Base-by-base conservation (phyloP, 2,113 vertebrate species). In the Colistium nudipinnis region DNA sequence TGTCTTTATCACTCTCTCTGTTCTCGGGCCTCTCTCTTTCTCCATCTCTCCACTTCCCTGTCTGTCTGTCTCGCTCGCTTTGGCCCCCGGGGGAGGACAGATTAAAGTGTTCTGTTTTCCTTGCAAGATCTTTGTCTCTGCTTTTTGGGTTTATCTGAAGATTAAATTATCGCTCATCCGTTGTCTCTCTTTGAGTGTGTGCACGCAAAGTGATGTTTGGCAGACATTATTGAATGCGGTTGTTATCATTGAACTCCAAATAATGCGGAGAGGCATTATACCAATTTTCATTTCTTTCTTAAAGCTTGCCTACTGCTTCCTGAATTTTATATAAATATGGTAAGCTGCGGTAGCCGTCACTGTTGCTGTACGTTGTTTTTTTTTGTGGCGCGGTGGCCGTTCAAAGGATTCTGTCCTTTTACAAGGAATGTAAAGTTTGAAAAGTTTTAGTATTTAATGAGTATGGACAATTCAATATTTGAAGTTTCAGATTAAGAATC, bases 71-170 rank as follows among this genome's bases (percentile, higher is more conserved):
- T 77, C 61, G 70, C 59, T 65, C 44, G 28, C 45, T 74, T 16
- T 57, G 35, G 76, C 87, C 84, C n/a, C 78, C 43, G 28, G 68
- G 87, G 72, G 54, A 48, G 67, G 74, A 78, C 36, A 77, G 74
- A 90, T 86, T 87, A 86, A 90, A 88, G 84, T 80, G 85, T 78
- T 88, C 87, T 83, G 86, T 90, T 90, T 88, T 90, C 77, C 83
- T 62, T 76, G 70, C 43, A 59, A 84, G 87, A 89, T 91, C 73
- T 68, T 86, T 89, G 82, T 89, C 82, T 79, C 39, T 82, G 74
- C 78, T 86, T 90, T 90, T 90, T 81, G 72, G 78, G 30, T 87
- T 86, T 88, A 86, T 89, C 76, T 80, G 64, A 64, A 86, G 73
- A 88, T 90, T 75, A 57, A 74, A 90, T 91, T 88, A 88, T 84